Evolutionary conservation across 2,888 invertebrate species (phyloP), one percentile per base, ranked within the genome.

Genomic region (Onchidella celtica): DNA sequence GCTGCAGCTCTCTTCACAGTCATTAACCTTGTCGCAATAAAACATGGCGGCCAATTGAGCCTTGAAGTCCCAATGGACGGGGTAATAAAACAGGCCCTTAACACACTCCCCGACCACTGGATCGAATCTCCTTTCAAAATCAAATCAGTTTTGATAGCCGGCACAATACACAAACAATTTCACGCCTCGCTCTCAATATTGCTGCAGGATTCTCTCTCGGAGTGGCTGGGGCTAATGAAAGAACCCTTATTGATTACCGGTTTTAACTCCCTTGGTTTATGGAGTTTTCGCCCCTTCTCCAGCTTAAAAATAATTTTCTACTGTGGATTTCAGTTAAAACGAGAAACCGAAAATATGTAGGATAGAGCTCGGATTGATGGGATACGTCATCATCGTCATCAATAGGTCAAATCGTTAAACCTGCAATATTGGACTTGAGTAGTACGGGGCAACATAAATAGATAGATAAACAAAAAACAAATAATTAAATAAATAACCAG

Each of bases 111-210:
- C 38, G 27, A 27, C 36, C 69, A 21, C 24, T 1, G 6, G 69
- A 69, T 69, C 69, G 40, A 47, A 27, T 21, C 21, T 47, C 59
- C 14, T 47, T 69, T 47, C 40, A 69, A 47, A 68, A 40, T 69
- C 47, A 69, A 40, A 69, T 27, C 27, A 47, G n/a, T 36, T 69
- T 47, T 47, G 40, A 69, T 9, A 27, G 24, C 29, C 27, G 27
- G 27, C 9, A 63, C 63, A 63, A 27, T 63, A 27, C 63, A 27
- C 63, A 63, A 63, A 63, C 63, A n/a, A 63, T n/a, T 6, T 27
- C 29, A 27, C 29, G 29, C 63, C 27, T 27, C 14, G 63, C 27
- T 24, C 29, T 27, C 63, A 63, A 27, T 63, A 63, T 63, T 24
- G 1, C 27, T 2, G 24, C 63, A 27, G 0, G 63, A 27, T 27